phyloP scores from a whole-genome alignment of 2,888 invertebrate genomes.

The Laspeyria flexula region DNA sequence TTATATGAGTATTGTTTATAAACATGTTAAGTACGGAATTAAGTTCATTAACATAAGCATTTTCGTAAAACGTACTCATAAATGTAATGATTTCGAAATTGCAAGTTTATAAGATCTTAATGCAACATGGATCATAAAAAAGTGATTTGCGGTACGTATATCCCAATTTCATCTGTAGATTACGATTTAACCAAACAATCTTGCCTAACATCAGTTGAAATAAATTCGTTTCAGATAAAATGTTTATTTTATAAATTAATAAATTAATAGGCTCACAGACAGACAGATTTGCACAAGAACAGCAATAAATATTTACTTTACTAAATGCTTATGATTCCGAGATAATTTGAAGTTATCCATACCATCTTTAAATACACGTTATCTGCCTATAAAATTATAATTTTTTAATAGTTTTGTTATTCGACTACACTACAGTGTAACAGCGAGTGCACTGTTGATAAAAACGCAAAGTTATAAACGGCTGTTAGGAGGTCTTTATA shows the following conservation, averaged over 20 bases:
- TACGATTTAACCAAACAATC: conserved; percentile 16
- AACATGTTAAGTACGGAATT: not conserved
- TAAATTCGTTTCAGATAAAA: conserved; percentile 37
- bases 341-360: conserved; percentile 28
- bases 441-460: conserved; percentile 47
- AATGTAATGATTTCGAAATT: conserved; percentile 5
- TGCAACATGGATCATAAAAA: conserved; percentile 32
- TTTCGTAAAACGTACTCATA: not conserved
- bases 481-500: conserved; percentile 81
- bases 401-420: conserved; percentile 5
- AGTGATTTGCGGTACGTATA: conserved; percentile 35
- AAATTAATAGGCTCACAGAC: conserved; percentile 42
- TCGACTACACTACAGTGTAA: conserved; percentile 17
- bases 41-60: not conserved
- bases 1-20: conserved; percentile 17
- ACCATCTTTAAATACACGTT: no score
- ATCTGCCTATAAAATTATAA: not conserved
- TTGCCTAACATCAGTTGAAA: conserved; percentile 33
- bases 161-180: conserved; percentile 25
- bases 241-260: conserved; percentile 51
- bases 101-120: conserved; percentile 2
- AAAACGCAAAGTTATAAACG: conserved; percentile 71
- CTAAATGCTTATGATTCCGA: conserved; percentile 33
- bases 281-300: conserved; percentile 43
- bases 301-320: conserved; percentile 33